Percentiles rank a stretch among this genome's conserved stretches.
phyloP scores from a whole-genome alignment of 2,888 invertebrate genomes.

The Cryptus viduatorius region DNA sequence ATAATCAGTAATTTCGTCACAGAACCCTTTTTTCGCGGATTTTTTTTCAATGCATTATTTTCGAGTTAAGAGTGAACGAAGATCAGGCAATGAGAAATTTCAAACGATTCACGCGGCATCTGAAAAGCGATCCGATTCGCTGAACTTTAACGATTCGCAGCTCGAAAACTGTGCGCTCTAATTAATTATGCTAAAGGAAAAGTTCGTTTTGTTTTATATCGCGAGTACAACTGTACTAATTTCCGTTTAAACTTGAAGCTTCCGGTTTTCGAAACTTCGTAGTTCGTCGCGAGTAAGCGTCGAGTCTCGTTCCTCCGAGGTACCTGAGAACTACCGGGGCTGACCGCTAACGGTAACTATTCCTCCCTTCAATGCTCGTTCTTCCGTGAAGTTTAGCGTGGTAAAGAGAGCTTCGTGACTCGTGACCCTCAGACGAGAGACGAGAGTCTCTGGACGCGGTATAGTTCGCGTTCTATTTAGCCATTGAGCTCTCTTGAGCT shows the following conservation, averaged over 20 bases:
- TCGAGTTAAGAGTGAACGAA: background rate
- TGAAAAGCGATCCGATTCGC: background rate
- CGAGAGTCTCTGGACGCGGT: conserved; percentile 13
- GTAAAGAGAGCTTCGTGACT: conserved; percentile 50
- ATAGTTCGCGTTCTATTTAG: conserved; percentile 16
- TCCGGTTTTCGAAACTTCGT: background rate
- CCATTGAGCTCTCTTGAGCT: conserved; percentile 20
- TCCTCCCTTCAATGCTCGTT: conserved; percentile 43
- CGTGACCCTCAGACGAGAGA: conserved; percentile 29
- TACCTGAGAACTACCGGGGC: conserved; percentile 2
- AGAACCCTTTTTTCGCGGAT: no score
- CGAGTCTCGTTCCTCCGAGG: conserved; percentile 3
- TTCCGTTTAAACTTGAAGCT: background rate
- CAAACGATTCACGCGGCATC: no score
- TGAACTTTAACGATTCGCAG: background rate
- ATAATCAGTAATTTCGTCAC: no score
- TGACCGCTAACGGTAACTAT: conserved; percentile 37
- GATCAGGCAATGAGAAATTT: background rate
- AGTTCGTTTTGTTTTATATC: background rate
- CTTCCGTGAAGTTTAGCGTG: conserved; percentile 36
- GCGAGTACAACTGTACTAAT: background rate
- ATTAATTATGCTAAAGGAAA: background rate
- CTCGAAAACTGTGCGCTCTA: background rate
- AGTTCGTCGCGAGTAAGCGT: background rate
- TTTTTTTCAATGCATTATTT: background rate